Base-by-base conservation (phyloP, 64 coral and sea anemone species). In the Actinia tenebrosa region DNA sequence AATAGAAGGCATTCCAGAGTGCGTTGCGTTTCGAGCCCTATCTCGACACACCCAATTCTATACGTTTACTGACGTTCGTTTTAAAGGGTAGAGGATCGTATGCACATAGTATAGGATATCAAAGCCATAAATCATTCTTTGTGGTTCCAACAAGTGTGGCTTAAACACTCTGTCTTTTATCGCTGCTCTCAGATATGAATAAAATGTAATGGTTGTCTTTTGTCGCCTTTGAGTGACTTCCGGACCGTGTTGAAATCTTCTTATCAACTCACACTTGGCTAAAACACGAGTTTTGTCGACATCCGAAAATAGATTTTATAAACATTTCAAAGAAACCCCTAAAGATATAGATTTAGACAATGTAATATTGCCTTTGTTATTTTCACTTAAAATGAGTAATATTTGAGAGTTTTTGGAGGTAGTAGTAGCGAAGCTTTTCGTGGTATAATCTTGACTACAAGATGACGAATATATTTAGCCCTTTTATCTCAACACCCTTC, bases 161-260 rank as follows among this genome's bases (percentile, higher is more conserved):
- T 75, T 75, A 75, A 75, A 45, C 79, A 81, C 50, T 79, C 23
- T 53, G 79, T 80, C 79, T 47, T 7, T 53, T 81, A 53, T 81
- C 79, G 79, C 79, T 81, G 45, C 45, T 50, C 45, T 81, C 79
- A 81, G 53, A 50, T 50, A 81, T 81, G 79, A 81, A 50, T 81
- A 53, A 45, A 18, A 81, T 81, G 79, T 81, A 81, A 81, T 81
- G 44, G 79, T 18, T 47, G 77, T 79, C 77, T 79, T 79, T 79
- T 79, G 45, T 79, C 77, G 79, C 45, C 27, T 81, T 81, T 37
- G 45, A 81, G 44, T 52, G 50, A 53, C 45, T 81, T 81, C 79
- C 79, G 79, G 79, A 1, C 19, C 50, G 79, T 53, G 17, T 81
- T 81, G 69, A 75, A 75, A 75, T 26, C 69, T 30, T 42, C 69